Evolutionary conservation across 2,888 invertebrate species (phyloP).

Genomic region (Dryocosmus kuriphilus): DNA sequence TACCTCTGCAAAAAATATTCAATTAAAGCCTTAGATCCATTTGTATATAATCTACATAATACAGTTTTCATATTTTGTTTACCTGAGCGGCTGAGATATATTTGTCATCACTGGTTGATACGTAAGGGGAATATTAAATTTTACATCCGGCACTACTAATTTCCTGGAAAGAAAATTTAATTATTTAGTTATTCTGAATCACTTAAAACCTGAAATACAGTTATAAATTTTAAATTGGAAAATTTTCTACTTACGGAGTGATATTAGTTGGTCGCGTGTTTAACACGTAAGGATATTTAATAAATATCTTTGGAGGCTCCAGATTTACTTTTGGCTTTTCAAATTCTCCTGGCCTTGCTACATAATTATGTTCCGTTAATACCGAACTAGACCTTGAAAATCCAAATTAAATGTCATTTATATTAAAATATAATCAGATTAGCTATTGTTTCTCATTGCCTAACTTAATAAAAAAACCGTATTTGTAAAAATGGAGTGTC

Average conservation of each 20-base stretch:
- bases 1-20: conserved; percentile 10
- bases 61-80: neutral
- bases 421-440: too few species aligned
- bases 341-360: neutral
- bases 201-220: neutral
- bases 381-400: neutral
- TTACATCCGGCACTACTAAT: conserved; percentile 14
- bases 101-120: conserved; percentile 22
- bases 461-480: neutral
- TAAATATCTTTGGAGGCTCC: conserved; percentile 16
- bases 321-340: neutral
- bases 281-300: conserved; percentile 15
- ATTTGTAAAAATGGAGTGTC: neutral
- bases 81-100: conserved; percentile 1
- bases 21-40: too few species aligned
- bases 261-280: conserved; percentile 16
- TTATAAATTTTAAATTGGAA: neutral
- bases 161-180: neutral
- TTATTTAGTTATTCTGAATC: neutral
- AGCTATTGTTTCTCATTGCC: too few species aligned
- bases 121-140: conserved; percentile 18
- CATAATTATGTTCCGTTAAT: conserved; percentile 34
- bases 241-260: neutral
- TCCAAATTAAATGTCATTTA: neutral
- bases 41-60: neutral